phyloP scores from a whole-genome alignment of 2,888 invertebrate genomes.

The Limnephilus rhombicus region DNA sequence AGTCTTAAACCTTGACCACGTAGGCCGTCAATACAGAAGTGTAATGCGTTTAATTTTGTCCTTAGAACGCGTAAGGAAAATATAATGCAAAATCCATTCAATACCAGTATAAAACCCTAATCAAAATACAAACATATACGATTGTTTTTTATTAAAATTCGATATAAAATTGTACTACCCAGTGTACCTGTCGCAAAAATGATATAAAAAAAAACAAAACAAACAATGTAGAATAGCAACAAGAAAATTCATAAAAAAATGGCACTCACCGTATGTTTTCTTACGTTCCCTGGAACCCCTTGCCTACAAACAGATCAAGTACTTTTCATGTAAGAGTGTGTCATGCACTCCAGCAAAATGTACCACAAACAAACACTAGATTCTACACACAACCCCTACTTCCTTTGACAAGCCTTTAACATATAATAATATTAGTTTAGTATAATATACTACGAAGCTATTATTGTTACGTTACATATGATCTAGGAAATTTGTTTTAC shows the following conservation, averaged over 20 bases:
- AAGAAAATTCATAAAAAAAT: constrained; percentile 19
- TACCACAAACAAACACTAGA: constrained; percentile 46
- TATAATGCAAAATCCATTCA: no score
- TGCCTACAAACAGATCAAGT: constrained; percentile 30
- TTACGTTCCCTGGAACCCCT: constrained; percentile 4
- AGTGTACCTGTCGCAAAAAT: neutral
- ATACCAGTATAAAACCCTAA: no score
- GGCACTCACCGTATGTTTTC: constrained; percentile 38
- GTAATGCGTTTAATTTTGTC: no score
- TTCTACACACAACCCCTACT: neutral
- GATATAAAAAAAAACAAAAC: neutral
- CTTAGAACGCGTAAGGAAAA: no score
- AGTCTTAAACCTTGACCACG: no score
- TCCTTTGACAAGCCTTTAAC: neutral
- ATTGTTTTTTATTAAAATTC: neutral
- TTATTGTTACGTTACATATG: neutral
- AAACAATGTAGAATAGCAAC: neutral
- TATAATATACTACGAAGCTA: neutral
- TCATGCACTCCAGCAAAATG: constrained; percentile 24
- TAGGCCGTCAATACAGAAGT: no score
- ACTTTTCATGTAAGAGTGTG: constrained; percentile 38
- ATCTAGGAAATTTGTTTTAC: neutral
- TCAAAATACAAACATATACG: neutral
- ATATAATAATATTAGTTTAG: neutral
- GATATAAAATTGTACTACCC: no score